Evolutionary conservation across 2,888 invertebrate species (phyloP).

Genomic region (Bursaphelenchus okinawaensis): DNA sequence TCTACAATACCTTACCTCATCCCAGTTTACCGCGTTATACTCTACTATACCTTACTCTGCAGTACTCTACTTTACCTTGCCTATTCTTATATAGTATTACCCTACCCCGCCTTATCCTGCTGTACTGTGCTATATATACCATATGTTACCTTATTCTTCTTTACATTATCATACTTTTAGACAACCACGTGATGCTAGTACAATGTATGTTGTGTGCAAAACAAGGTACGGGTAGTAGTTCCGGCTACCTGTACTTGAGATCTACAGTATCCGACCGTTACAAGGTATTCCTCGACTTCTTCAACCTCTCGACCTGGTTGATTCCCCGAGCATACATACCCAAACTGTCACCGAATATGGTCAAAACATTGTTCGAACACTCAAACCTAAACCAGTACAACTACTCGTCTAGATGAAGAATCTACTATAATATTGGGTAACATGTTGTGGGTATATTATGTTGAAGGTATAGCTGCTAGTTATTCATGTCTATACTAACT

Average conservation of each 20-base stretch:
- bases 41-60: no score
- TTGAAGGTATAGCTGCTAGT: no score
- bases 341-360: constrained; percentile 75
- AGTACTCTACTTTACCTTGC: neutral
- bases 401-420: no score
- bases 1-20: no score
- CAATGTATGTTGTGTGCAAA: constrained; percentile 97
- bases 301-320: constrained; percentile 91
- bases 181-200: constrained; percentile 96
- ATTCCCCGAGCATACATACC: constrained; percentile 87
- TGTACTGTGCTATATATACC: no score
- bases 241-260: constrained; percentile 69
- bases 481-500: no score
- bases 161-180: constrained; percentile 66
- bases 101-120: neutral
- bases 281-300: constrained; percentile 93
- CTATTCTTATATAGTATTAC: neutral
- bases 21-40: no score
- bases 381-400: constrained; percentile 30
- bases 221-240: constrained; percentile 94
- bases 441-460: no score
- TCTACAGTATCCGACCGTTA: constrained; percentile 79
- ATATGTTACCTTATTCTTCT: neutral
- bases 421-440: no score
- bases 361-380: constrained; percentile 52